phyloP scores from a whole-genome alignment of 2,113 vertebrate species.

The Danionella cerebrum region DNA sequence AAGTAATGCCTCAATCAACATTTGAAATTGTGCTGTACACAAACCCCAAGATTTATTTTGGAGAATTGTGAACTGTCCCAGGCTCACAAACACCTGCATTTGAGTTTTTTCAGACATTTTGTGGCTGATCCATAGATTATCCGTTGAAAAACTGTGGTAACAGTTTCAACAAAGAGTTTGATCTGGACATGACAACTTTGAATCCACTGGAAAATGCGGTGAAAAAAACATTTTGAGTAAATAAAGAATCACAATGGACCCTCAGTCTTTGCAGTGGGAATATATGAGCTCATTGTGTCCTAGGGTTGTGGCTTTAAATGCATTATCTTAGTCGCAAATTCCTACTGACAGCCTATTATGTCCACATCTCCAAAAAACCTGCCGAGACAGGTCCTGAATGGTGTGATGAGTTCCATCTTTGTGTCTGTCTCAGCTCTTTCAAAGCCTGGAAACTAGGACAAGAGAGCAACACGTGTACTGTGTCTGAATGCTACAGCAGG shows the following conservation, averaged over 20 bases:
- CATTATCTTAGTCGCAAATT: slow-evolving; percentile 29
- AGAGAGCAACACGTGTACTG: too few species aligned
- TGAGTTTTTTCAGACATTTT: too few species aligned
- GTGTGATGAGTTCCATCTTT: slow-evolving; percentile 65
- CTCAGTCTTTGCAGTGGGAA: slow-evolving; percentile 25
- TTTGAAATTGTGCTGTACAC: too few species aligned
- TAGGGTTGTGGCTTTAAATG: slow-evolving; percentile 43
- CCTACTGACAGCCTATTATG: slow-evolving; percentile 36
- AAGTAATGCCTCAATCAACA: too few species aligned
- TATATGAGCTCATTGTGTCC: slow-evolving; percentile 47
- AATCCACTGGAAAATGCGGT: slow-evolving; percentile 17
- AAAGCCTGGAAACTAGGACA: too few species aligned
- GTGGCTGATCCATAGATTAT: too few species aligned
- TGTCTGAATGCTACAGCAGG: too few species aligned
- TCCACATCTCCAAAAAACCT: slow-evolving; percentile 29
- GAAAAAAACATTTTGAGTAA: slow-evolving; percentile 6
- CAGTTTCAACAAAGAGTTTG: slow-evolving; percentile 25
- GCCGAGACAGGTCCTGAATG: slow-evolving; percentile 59
- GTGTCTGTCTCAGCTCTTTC: slow-evolving; percentile 46
- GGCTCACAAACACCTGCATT: too few species aligned
- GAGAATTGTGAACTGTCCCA: too few species aligned
- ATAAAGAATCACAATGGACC: neutral
- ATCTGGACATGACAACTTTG: neutral
- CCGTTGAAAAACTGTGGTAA: too few species aligned
- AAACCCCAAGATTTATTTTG: too few species aligned